Conservation (phyloP, 92 coral and sea anemone genomes). For the Zoanthus sociatus region DNA sequence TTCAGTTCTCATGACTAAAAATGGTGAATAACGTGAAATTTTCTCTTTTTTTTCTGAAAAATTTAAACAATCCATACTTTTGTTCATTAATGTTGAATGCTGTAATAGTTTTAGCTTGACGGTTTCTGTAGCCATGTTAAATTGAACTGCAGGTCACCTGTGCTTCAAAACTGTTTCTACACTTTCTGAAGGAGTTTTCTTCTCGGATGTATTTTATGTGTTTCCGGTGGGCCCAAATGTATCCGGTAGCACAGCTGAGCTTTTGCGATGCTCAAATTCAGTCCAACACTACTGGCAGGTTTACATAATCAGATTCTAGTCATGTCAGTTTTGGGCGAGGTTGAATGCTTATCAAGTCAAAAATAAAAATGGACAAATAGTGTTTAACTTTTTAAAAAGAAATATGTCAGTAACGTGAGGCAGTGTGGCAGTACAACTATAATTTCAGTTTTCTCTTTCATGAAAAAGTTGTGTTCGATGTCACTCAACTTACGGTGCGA, state of each 20-base stretch:
- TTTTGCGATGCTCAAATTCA: background rate
- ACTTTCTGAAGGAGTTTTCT: background rate
- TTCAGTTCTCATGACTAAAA: background rate
- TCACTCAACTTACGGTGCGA: slow-evolving; percentile 25
- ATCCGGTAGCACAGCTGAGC: slow-evolving; percentile 41
- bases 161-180: background rate
- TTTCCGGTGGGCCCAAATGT: slow-evolving; percentile 28
- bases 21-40: background rate
- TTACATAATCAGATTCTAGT: slow-evolving; percentile 26
- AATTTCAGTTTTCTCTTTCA: background rate
- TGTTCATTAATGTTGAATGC: background rate
- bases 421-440: background rate
- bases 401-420: background rate
- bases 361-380: slow-evolving; percentile 3
- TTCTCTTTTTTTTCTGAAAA: background rate
- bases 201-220: slow-evolving; percentile 2
- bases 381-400: background rate
- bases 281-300: slow-evolving; percentile 16
- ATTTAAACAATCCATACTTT: background rate
- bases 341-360: slow-evolving; percentile 38
- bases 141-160: slow-evolving; percentile 22
- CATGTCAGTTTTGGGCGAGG: slow-evolving; percentile 37
- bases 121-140: background rate
- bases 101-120: background rate
- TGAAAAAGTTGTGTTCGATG: background rate